phyloP scores from a whole-genome alignment of 2,797 vertebrate species.

The Zenarchopterus dispar region DNA sequence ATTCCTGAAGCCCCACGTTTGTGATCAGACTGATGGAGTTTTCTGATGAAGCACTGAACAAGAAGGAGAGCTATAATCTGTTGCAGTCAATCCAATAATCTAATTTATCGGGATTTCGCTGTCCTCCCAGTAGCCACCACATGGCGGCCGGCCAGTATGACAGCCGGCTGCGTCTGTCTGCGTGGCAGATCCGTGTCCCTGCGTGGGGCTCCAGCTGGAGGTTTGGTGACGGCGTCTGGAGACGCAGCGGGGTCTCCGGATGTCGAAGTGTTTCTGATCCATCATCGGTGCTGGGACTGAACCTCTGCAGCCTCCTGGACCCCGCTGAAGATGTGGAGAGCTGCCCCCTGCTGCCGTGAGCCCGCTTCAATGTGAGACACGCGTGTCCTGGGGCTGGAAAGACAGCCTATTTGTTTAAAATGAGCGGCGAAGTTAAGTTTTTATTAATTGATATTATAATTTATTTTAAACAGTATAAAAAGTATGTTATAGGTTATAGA shows the following conservation, averaged over 20 bases:
- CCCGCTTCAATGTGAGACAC: no score
- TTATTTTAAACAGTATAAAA: no score
- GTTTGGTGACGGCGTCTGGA: no score
- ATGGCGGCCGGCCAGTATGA: conserved; percentile 18
- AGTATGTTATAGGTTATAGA: no score
- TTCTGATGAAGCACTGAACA: conserved; percentile 59
- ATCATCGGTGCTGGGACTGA: neutral
- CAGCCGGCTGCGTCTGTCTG: neutral
- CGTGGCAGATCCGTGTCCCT: neutral
- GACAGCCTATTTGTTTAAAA: no score
- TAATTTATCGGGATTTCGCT: conserved; percentile 75
- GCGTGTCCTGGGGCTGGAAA: no score
- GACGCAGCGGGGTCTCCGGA: no score
- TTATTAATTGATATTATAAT: no score
- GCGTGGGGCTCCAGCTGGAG: neutral
- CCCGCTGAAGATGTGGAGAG: neutral
- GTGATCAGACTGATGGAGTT: conserved; percentile 42
- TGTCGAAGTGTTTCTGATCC: conserved; percentile 17
- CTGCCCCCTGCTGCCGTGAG: conserved; percentile 2
- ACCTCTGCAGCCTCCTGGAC: no score
- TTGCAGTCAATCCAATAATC: conserved; percentile 84
- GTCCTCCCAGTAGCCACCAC: conserved; percentile 49
- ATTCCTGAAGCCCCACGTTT: conserved; percentile 20
- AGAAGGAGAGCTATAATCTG: conserved; percentile 78
- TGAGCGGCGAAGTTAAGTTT: no score